Evolutionary conservation across 2,113 vertebrate genomes (phyloP).

Genomic region (Hylia prasina): DNA sequence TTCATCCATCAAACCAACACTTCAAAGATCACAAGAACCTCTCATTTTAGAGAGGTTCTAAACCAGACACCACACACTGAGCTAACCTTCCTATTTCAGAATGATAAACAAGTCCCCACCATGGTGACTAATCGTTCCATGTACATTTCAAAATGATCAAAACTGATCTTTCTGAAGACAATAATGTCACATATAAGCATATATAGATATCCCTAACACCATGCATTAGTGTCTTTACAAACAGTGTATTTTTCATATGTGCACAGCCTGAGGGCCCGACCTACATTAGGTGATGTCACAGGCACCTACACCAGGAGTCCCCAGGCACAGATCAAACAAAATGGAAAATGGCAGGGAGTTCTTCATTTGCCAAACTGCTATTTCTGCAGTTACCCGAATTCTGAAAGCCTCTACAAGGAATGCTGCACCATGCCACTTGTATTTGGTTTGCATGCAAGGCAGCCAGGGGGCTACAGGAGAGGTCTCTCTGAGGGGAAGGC

Average conservation of each 20-base stretch:
- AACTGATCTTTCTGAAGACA: neutral
- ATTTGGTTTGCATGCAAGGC: neutral
- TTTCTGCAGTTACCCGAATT: neutral
- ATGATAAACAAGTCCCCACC: neutral
- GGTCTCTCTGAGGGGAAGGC: neutral
- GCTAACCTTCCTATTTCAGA: neutral
- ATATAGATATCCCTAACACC: neutral
- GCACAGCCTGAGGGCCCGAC: neutral
- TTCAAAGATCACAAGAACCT: neutral
- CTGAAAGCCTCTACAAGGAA: neutral
- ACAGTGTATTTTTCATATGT: neutral
- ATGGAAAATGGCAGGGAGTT: neutral
- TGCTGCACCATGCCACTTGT: neutral
- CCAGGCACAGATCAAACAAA: neutral
- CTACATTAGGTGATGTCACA: accelerated
- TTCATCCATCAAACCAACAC: neutral
- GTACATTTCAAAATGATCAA: neutral
- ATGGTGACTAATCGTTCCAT: neutral
- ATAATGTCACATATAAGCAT: accelerated
- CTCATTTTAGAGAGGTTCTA: neutral
- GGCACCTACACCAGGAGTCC: neutral
- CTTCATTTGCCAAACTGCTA: neutral
- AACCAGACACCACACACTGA: neutral
- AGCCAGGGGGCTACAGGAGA: neutral
- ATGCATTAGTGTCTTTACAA: neutral